Percentiles rank a stretch among this genome's conserved stretches.
phyloP scores from a whole-genome alignment of 2,113 vertebrate species.

The Phalacrocorax brasilianus region DNA sequence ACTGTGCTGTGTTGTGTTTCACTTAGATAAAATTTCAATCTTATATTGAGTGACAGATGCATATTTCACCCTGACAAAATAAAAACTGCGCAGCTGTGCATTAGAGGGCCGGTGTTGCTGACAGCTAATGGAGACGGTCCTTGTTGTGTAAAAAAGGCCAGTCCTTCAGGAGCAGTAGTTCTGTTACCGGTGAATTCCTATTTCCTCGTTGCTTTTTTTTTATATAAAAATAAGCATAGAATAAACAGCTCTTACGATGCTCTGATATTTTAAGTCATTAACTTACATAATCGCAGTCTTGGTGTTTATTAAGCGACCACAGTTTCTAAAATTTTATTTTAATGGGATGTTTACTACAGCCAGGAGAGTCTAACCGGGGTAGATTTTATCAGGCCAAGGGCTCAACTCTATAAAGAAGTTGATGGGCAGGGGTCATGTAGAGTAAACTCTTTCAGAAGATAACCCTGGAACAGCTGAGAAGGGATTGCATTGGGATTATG shows the following conservation, averaged over 20 bases:
- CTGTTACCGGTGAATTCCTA: not conserved
- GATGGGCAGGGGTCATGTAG: not conserved
- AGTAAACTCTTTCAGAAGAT: not conserved
- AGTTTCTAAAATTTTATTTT: not conserved
- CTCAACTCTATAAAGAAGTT: not conserved
- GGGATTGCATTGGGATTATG: not conserved
- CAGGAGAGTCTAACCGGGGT: not conserved
- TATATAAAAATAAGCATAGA: not conserved
- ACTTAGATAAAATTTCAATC: not conserved
- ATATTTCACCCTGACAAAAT: not conserved
- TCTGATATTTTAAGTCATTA: not conserved
- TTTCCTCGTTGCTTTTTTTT: not conserved
- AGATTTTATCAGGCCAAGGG: not conserved
- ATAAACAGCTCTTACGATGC: not conserved
- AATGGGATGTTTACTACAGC: not conserved
- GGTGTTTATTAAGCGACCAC: not conserved
- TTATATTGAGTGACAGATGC: not conserved
- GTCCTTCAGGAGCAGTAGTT: not conserved
- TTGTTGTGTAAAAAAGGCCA: not conserved
- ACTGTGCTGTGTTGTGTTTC: not conserved
- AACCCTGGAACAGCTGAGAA: not conserved
- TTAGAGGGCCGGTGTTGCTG: not conserved
- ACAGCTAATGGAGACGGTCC: not conserved
- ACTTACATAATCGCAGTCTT: not conserved
- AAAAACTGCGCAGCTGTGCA: not conserved